Percentiles rank a stretch among this genome's conserved stretches.
Evolutionary conservation across 2,797 vertebrate species (phyloP).

Genomic region (Luscinia luscinia): DNA sequence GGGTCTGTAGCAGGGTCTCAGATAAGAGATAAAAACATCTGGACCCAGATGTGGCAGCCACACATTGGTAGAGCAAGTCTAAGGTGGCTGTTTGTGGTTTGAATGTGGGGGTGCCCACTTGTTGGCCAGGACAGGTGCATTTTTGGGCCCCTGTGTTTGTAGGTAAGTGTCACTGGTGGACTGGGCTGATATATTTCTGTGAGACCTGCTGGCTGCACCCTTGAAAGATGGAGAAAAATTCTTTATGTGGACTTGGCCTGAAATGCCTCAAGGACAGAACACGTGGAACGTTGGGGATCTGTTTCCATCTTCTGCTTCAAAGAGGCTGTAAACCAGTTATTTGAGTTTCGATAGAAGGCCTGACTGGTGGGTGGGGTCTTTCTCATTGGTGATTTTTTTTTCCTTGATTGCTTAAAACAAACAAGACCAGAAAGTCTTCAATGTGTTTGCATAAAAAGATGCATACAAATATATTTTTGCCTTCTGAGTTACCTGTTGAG

Average conservation of each 20-base stretch:
- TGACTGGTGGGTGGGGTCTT: background rate
- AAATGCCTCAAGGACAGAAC: background rate
- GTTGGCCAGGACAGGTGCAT: background rate
- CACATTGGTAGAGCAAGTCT: fast-evolving
- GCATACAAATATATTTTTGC: background rate
- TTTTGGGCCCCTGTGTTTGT: background rate
- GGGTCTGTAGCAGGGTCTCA: background rate
- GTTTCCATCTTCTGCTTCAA: background rate
- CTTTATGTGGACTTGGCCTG: background rate
- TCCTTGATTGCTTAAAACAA: background rate
- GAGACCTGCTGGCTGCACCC: background rate
- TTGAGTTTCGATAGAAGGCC: background rate
- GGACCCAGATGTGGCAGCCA: background rate
- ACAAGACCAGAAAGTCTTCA: background rate
- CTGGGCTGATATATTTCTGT: background rate
- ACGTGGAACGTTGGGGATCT: fast-evolving
- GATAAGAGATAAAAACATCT: background rate
- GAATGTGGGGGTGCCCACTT: background rate
- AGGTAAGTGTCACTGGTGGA: background rate
- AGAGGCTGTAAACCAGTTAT: background rate
- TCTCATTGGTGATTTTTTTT: background rate
- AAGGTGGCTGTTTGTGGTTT: background rate
- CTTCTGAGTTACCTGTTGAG: background rate
- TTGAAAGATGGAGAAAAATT: background rate
- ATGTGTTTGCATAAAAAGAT: background rate